Evolutionary conservation across 2,797 vertebrate species (phyloP).

Genomic region (Gadopsis marmoratus): DNA sequence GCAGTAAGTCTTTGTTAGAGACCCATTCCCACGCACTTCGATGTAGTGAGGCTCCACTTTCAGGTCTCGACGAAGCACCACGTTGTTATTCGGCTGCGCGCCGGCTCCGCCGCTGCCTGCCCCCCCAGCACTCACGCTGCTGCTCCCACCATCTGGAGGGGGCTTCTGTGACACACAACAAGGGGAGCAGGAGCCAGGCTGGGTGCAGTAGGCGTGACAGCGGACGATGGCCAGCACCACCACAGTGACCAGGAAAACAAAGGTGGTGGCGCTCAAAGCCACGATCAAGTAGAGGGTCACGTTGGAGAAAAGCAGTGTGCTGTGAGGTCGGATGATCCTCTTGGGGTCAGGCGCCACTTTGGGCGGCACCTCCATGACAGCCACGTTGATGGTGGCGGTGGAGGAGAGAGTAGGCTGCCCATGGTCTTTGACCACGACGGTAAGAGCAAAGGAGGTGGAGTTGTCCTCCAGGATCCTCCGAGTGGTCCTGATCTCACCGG

Average conservation of each 20-base stretch:
- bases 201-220: constrained; percentile 90
- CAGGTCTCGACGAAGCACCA: constrained; percentile 91
- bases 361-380: constrained; percentile 93
- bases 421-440: constrained; percentile 93
- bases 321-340: constrained; percentile 87
- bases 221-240: constrained; percentile 93
- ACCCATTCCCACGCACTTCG: constrained; percentile 96
- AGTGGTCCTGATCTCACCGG: constrained; percentile 95
- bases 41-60: constrained; percentile 98
- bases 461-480: constrained; percentile 93
- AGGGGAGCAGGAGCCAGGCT: constrained; percentile 90
- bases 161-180: constrained; percentile 91
- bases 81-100: constrained; percentile 93
- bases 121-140: constrained; percentile 76
- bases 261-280: constrained; percentile 93
- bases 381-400: constrained; percentile 92
- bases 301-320: constrained; percentile 90
- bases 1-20: constrained; percentile 98
- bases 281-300: constrained; percentile 97
- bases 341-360: constrained; percentile 91
- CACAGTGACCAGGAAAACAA: constrained; percentile 95
- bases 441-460: constrained; percentile 90
- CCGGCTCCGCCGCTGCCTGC: constrained; percentile 57
- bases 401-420: constrained; percentile 92
- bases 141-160: constrained; percentile 83